Base-by-base conservation (phyloP, 2,797 vertebrate genomes). In the Scolopax rusticola region DNA sequence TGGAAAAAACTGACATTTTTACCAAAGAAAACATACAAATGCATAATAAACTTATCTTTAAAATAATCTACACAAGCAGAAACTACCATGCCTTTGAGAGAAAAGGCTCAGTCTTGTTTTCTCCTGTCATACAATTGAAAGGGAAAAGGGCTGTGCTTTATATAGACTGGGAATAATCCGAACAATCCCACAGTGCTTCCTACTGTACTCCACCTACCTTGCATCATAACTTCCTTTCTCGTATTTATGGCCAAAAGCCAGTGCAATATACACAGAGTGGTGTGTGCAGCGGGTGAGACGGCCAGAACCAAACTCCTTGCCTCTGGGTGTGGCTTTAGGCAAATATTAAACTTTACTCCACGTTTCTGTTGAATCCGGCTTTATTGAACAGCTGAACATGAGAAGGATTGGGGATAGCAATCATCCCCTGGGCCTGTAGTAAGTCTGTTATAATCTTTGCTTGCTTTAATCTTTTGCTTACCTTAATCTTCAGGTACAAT, bases 191-290 rank as follows among this genome's bases (percentile, higher is more conserved):
- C 30, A 63, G 68, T 81, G 60, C 90, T 98, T 97, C 93, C 95
- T 95, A 67, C 80, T 77, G 63, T 74, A 78, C 95, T 94, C 93
- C 97, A 93, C 96, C 97, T 93, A 96, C 84, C 54, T 92, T 93
- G 87, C 95, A 95, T 96, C 97, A 97, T 93, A 91, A 96, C 95
- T 97, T 97, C 96, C 96, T 91, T 97, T 97, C 91, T 89, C 9
- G 1, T 76, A 41, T 89, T 96, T 94, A 61, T 96, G 93, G 94
- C 90, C 95, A 70, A 95, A 89, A 94, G 94, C 95, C 95, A 95
- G 89, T 68, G 19, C 69, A 94, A 57, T 88, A 73, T 84, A 96
- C 95, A 73, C 0, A 9, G 68, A 68, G 36, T n/a, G 65, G 82
- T 50, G 33, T 84, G 33, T 76, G 79, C 0, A 2, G 78, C 16